Conservation (phyloP, 2,797 vertebrate species). For the Sebastes nivosus region DNA sequence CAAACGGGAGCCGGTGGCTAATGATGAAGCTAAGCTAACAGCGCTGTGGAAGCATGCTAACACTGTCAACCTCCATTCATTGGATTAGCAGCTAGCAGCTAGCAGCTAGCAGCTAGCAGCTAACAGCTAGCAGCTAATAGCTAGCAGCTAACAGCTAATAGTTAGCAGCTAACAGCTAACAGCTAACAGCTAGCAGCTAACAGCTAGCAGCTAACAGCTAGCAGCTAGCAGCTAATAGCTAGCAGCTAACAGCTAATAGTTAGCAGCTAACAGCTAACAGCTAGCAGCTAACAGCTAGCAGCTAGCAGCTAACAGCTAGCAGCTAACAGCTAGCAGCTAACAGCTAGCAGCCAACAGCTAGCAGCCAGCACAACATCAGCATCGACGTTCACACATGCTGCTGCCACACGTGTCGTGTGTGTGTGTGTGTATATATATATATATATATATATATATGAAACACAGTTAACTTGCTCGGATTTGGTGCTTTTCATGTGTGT, state of each 20-base stretch:
- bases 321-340: background rate
- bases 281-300: background rate
- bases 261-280: constrained; percentile 21
- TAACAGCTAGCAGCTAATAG: background rate
- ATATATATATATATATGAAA: background rate
- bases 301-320: background rate
- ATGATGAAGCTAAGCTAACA: constrained; percentile 55
- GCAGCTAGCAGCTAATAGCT: background rate
- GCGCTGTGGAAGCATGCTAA: constrained; percentile 52
- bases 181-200: fast-evolving
- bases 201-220: background rate
- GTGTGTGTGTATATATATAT: too few species aligned
- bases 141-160: fast-evolving
- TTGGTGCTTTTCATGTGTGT: fast-evolving
- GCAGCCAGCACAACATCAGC: background rate
- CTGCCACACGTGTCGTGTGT: constrained; percentile 1
- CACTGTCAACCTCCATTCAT: constrained; percentile 70
- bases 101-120: background rate
- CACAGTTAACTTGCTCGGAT: background rate
- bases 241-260: fast-evolving
- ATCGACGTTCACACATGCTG: constrained; percentile 11
- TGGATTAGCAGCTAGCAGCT: constrained; percentile 22
- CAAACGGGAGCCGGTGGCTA: constrained; percentile 30
- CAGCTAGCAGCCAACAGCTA: constrained; percentile 21
- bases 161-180: constrained; percentile 15